phyloP scores from a whole-genome alignment of 2,888 invertebrate genomes.

The Rhopalosiphum nymphaeae region DNA sequence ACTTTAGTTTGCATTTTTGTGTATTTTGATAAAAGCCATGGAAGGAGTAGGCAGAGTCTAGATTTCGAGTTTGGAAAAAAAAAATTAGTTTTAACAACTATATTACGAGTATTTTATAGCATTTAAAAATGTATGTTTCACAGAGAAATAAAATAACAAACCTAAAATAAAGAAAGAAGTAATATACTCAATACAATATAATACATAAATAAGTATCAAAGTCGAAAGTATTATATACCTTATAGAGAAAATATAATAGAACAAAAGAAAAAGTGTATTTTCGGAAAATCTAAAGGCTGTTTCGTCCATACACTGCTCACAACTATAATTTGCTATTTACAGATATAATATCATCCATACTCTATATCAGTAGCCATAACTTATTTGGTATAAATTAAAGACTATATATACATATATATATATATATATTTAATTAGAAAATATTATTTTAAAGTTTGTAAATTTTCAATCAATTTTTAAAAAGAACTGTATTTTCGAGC shows the following conservation, averaged over 20 bases:
- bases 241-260: neutral
- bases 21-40: neutral
- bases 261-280: neutral
- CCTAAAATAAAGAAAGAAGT: neutral
- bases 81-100: neutral
- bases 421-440: neutral
- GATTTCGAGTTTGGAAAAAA: neutral
- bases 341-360: neutral
- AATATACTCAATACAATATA: neutral
- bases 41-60: neutral
- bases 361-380: neutral
- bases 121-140: neutral
- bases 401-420: neutral
- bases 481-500: neutral
- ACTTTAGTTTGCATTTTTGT: neutral
- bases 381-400: neutral
- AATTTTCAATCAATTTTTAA: neutral
- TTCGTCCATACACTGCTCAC: neutral
- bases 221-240: neutral
- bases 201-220: neutral
- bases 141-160: neutral
- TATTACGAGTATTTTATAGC: neutral
- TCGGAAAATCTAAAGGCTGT: neutral
- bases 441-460: neutral
- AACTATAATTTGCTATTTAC: neutral